Base-by-base conservation (phyloP, 2,888 invertebrate genomes). In the Parnassius apollo region DNA sequence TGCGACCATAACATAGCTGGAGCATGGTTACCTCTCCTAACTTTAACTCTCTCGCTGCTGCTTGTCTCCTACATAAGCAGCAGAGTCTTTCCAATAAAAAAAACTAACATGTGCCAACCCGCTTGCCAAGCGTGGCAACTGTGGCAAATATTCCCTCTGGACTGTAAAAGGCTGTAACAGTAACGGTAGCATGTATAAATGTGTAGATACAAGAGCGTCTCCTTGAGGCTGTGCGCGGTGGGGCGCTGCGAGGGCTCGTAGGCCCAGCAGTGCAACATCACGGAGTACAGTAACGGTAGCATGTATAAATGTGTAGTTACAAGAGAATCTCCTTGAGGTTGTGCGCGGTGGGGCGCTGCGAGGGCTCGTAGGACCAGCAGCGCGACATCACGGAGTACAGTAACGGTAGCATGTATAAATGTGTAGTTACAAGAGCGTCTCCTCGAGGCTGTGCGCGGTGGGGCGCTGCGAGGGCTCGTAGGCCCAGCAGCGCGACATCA, bases 241-340 rank as follows among this genome's bases (percentile, higher is more conserved):
- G 98, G 99, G 66, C 99, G 87, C 79, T 97, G 97, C 57, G 96
- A 95, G 0, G 99, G 98, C 81, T 99, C 99, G 85, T 99, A 98
- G 1, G 96, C 45, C 45, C 45, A 12, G 11, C 10, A 12, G 45
- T 4, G 18, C 18, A 1, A 18, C 18, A 18, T 18, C 18, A 18
- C 18, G 18, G 18, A 18, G 18, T 18, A 18, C 18, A 18, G 18
- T 18, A 18, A 18, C 18, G 18, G 18, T 18, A 18, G 18, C 18
- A 18, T 18, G 18, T 18, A 18, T 45, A 9, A 45, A 9, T 2
- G 45, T 48, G 22, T 12, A 92, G 94, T 92, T 81, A 97, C 96
- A 96, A 95, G 46, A 98, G 92, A 12, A 96, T 96, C 84, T 97
- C 97, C 85, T 97, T 97, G 65, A 99, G 95, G 71, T 96, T 95